Percentiles rank a stretch among this genome's conserved stretches.
phyloP scores from a whole-genome alignment of 2,113 vertebrate species.

The Canis aureus region DNA sequence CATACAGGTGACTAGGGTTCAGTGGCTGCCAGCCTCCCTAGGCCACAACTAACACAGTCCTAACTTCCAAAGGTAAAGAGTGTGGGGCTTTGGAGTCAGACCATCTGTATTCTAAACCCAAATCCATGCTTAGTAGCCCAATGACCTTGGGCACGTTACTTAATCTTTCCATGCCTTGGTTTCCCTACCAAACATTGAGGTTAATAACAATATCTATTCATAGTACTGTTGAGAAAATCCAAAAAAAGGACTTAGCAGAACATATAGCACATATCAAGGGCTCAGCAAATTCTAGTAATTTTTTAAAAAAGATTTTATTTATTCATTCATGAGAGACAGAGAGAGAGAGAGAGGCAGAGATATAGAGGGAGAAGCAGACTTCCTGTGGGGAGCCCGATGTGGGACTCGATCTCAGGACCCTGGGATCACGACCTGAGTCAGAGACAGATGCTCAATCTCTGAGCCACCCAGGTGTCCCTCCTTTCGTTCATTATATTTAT shows the following conservation, averaged over 20 bases:
- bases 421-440: too few relatives aligned
- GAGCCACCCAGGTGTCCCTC: too few relatives aligned
- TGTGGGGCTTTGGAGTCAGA: background rate
- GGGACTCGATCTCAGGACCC: too few relatives aligned
- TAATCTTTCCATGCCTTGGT: background rate
- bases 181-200: background rate
- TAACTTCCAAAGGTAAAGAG: background rate
- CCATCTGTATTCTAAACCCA: background rate
- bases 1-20: background rate
- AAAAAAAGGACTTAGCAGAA: too few relatives aligned
- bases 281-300: background rate
- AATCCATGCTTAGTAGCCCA: background rate
- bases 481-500: background rate
- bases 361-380: too few relatives aligned
- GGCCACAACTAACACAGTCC: background rate
- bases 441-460: too few relatives aligned
- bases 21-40: background rate
- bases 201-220: too few relatives aligned
- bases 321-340: too few relatives aligned
- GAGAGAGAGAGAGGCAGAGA: too few relatives aligned
- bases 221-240: too few relatives aligned
- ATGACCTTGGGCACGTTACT: background rate
- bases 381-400: too few relatives aligned
- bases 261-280: fast-evolving
- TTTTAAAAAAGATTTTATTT: too few relatives aligned